Evolutionary conservation across 2,888 invertebrate genomes (phyloP), one percentile per base, ranked within the genome.

Genomic region (Aethes cnicana): DNA sequence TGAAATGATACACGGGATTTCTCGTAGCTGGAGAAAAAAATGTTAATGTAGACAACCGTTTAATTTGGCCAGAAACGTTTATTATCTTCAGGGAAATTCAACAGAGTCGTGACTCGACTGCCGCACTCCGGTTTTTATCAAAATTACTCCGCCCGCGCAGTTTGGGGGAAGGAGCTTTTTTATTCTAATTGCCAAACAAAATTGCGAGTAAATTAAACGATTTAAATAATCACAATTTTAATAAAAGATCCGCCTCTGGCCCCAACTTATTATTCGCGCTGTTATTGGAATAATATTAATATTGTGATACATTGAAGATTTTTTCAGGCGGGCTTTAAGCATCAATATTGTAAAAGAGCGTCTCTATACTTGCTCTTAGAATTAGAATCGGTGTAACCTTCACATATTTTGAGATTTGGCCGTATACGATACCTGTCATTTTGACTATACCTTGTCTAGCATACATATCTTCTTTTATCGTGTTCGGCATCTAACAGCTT

Each of bases 81-180:
- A 81, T 84, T 84, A 84, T 82, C 83, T 83, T 85, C 78, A 77
- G 83, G 82, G 80, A 83, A 83, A 84, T 84, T 83, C 75, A 75
- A 69, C 76, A 60, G 67, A 73, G 68, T 71, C 84, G 84, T 84
- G 84, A 77, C 81, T 63, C 47, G 80, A 73, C 68, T 81, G 64
- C 62, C 59, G 65, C 70, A 69, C 64, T 64, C 64, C 66, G 67
- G 72, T 69, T 77, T 81, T 72, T 78, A 70, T 78, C 75, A 73
- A 73, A 74, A 62, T 53, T 52, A 14, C 42, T 48, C 47, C 54
- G 57, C 56, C 54, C 50, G 41, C 25, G 54, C 56, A 54, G 55
- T 57, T 47, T 58, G 61, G 54, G 50, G 62, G 58, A 47, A 60
- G 62, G 59, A 63, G 62, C 60, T 61, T 65, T 70, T 72, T 72